These are phyloP conservation scores for Macheiramphus alcinus DNA, from an alignment of 2,113 vertebrate genomes.

Conservation along the genomic window DNA sequence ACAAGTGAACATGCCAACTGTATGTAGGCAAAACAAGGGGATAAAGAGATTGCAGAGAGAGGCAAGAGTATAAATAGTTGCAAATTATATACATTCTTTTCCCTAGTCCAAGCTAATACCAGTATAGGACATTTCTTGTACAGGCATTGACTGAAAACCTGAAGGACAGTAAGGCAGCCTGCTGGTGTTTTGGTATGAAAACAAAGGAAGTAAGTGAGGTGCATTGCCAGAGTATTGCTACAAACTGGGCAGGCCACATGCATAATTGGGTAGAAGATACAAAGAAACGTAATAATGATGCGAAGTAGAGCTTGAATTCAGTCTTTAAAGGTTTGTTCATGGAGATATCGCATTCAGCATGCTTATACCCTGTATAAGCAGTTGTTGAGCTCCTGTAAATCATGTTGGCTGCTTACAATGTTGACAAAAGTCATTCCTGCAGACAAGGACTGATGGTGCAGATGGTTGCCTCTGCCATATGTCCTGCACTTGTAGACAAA, in stretches of 20 bases:
- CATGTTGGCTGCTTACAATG: neutral
- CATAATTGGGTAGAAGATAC: neutral
- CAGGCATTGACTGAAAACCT: neutral
- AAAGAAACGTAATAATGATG: neutral
- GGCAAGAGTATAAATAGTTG: neutral
- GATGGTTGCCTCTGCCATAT: neutral
- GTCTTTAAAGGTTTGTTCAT: neutral
- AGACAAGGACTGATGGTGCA: neutral
- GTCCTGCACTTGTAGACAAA: neutral
- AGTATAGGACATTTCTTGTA: neutral
- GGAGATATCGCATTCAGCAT: neutral
- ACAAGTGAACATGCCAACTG: neutral
- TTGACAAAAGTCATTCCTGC: neutral
- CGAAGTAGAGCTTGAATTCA: neutral
- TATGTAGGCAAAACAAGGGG: neutral
- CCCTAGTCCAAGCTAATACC: neutral
- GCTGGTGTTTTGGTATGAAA: neutral
- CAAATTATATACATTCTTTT: neutral
- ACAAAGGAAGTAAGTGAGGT: neutral
- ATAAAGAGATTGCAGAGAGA: neutral
- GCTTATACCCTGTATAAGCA: neutral
- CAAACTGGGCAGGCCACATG: neutral
- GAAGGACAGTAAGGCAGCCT: neutral
- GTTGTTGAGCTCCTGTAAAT: neutral
- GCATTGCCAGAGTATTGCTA: neutral